Evolutionary conservation across 2,113 vertebrate species (phyloP).

Genomic region (Mormoops blainvillei): DNA sequence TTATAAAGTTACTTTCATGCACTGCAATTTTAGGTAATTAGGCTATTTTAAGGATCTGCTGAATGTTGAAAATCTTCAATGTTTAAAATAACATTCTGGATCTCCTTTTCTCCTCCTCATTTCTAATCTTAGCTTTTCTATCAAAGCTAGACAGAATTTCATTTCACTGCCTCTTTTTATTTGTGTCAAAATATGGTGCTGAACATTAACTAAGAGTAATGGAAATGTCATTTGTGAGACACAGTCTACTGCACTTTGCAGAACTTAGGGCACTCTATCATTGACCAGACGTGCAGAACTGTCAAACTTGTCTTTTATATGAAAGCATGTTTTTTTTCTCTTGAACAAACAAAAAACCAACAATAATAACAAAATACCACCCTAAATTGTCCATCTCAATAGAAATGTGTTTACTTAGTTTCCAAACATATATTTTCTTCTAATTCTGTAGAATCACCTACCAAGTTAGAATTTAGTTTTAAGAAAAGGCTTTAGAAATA

Average conservation of each 20-base stretch:
- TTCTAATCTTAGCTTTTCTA: background rate
- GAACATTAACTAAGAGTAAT: background rate
- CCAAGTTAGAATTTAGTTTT: background rate
- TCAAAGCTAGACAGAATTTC: constrained; percentile 18
- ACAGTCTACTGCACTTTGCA: background rate
- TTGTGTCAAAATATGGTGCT: constrained; percentile 3
- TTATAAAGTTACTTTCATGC: background rate
- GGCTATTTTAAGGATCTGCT: background rate
- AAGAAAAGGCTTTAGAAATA: constrained; percentile 13
- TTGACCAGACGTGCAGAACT: background rate
- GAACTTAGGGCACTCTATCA: background rate
- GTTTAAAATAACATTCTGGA: constrained; percentile 24
- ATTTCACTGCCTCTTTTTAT: background rate
- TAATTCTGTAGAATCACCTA: background rate
- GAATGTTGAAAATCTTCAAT: constrained; percentile 14
- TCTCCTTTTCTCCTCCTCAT: background rate
- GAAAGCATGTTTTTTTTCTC: background rate
- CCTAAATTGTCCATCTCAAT: background rate
- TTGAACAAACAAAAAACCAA: background rate
- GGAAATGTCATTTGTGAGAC: background rate
- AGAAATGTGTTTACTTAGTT: background rate
- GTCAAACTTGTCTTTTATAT: background rate
- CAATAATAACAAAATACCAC: background rate
- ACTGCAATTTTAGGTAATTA: background rate
- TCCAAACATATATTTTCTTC: background rate